Evolutionary conservation across 2,113 vertebrate species (phyloP), one percentile per base, ranked within the genome.

Genomic region (Fulica atra): DNA sequence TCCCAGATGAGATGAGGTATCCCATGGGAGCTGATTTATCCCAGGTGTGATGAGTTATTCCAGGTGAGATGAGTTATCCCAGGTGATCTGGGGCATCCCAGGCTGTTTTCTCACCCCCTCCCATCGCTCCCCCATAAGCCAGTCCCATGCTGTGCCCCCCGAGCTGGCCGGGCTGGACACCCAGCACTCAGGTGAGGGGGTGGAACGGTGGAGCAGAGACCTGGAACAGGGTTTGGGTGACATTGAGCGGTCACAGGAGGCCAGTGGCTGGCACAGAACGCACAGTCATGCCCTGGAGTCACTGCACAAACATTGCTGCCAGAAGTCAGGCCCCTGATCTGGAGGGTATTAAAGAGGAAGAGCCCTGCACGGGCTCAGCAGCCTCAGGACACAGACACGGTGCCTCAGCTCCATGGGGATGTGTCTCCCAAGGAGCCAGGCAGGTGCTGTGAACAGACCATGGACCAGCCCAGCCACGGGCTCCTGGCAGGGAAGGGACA

Each of bases 271-370:
- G 71, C 6, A 56, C 61, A 2, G 29, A 79, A 88, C 68, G 80
- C 94, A 23, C n/a, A 66, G 89, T 74, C 94, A 76, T 42, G 86
- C 89, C 92, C 89, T 14, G 13, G 11, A 28, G 86, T 7, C 57
- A 17, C 80, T 29, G 59, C n/a, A 8, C 83, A 56, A 66, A 74
- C 64, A 61, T 15, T 11, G 11, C 1, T 13, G 48, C 77, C 48
- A 2, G 7, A 23, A 36, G 48, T 57, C n/a, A 64, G 13, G 53
- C 19, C 28, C 60, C 29, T 1, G 2, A 2, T 46, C 17, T 25
- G 50, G 86, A 7, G 13, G 28, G n/a, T 13, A 56, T 36, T 42
- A 48, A 16, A 16, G 50, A 20, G 57, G 65, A 20, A 38, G 78
- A 21, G 76, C 31, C 36, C 77, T 5, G 18, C 2, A 4, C 1